phyloP scores from a whole-genome alignment of 2,888 invertebrate species.

The Mactromeris polynyma region DNA sequence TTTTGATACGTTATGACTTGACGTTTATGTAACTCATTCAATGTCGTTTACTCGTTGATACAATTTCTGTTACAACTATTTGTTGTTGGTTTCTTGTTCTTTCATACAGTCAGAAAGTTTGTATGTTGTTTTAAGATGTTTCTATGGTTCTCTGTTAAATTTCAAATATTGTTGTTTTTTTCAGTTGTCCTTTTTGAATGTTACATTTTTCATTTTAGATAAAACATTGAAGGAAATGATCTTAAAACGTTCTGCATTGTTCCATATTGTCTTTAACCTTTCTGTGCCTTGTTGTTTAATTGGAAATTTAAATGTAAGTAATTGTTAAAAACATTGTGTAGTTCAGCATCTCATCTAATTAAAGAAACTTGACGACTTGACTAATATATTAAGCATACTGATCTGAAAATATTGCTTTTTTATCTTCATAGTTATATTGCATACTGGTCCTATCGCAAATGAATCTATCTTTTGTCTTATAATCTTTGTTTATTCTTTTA shows the following conservation, averaged over 20 bases:
- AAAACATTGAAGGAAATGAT: neutral
- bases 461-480: neutral
- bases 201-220: neutral
- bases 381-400: neutral
- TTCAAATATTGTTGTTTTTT: neutral
- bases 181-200: neutral
- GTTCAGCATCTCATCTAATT: neutral
- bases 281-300: neutral
- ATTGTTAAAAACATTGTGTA: neutral
- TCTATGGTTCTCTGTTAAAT: neutral
- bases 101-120: neutral
- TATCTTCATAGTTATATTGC: neutral
- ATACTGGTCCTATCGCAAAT: neutral
- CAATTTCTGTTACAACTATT: neutral
- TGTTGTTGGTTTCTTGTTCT: neutral
- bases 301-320: neutral
- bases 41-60: neutral
- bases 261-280: neutral
- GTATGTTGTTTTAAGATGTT: neutral
- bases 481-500: neutral
- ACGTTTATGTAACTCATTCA: neutral
- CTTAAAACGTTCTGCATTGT: neutral
- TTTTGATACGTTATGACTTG: neutral
- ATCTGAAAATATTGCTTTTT: neutral
- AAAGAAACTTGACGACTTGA: too few relatives aligned